Evolutionary conservation across 2,888 invertebrate genomes (phyloP).

Genomic region (Pasiphila rectangulata): DNA sequence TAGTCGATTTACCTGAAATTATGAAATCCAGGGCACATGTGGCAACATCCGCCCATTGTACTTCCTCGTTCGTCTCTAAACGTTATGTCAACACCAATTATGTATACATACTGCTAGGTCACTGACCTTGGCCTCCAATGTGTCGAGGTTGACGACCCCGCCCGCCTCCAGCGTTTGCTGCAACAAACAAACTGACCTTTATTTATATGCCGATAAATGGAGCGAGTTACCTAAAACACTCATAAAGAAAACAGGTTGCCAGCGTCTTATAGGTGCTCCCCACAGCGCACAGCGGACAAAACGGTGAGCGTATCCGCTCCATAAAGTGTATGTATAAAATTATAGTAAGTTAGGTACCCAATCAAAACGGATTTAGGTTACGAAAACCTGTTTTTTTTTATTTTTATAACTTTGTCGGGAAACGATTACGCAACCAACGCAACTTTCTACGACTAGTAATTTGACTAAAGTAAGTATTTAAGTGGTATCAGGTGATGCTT

Average conservation of each 20-base stretch:
- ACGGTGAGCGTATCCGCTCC: too few species aligned
- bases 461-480: conserved; percentile 6
- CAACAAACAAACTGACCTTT: conserved; percentile 50
- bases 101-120: conserved; percentile 33
- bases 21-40: conserved; percentile 26
- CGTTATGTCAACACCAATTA: conserved; percentile 24
- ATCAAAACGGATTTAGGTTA: not conserved
- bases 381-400: conserved; percentile 1
- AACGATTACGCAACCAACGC: conserved; percentile 16
- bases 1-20: conserved; percentile 13
- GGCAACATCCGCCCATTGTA: conserved; percentile 28
- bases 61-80: conserved; percentile 13
- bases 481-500: not conserved
- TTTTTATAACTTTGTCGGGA: not conserved
- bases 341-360: not conserved
- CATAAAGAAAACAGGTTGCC: conserved; percentile 4
- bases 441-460: conserved; percentile 22
- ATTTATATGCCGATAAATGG: conserved; percentile 17
- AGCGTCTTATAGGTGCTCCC: not conserved
- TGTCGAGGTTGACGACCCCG: conserved; percentile 86
- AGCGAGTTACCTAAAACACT: conserved; percentile 5
- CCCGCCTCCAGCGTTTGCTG: conserved; percentile 78
- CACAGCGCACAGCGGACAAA: too few species aligned
- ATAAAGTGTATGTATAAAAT: too few species aligned
- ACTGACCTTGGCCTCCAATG: conserved; percentile 88